Evolutionary conservation across 2,797 vertebrate species (phyloP), one percentile per base, ranked within the genome.

Genomic region (Bufotes viridis): DNA sequence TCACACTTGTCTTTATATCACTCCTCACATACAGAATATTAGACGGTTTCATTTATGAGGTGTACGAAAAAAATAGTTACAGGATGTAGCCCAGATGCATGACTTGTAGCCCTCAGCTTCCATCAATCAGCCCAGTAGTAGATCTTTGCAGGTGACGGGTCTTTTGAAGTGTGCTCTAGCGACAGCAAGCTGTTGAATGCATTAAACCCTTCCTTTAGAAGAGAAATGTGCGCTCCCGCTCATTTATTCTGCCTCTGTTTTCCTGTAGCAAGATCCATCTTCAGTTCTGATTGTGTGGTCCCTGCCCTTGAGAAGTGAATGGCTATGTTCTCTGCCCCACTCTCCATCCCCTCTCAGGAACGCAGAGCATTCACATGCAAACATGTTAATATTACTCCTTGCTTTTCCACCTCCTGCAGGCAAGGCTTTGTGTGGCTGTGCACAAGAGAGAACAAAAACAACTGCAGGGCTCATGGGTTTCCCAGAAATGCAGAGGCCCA

Each of bases 331-430:
- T 69, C 57, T 89, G 86, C 85, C 51, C 90, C 87, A 51, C 82
- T 10, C 86, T 86, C 87, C 72, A 83, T 0, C 87, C 87, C 78
- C 65, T 85, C 88, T 20, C 80, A 85, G 92, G 94, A 95, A 95
- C 94, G 93, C 78, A 0, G 91, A 82, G 90, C 87, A 93, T 94
- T 94, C 93, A 93, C 92, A 87, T 90, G 93, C 86, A 93, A 91
- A 91, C 91, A 85, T 34, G 90, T 90, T 76, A 1, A 20, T 0
- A 91, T 90, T 82, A 91, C 90, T 82, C 18, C 76, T 0, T 88
- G 89, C 55, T 74, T 34, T 87, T 87, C 91, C 90, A 86, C 90
- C 92, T 89, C 90, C 90, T 83, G 72, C 61, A 88, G 87, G 63
- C 88, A 87, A 67, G 65, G 20, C 72, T 67, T 89, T 89, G 84